Evolutionary conservation across 2,113 vertebrate genomes (phyloP).

Genomic region (Felis chaus): DNA sequence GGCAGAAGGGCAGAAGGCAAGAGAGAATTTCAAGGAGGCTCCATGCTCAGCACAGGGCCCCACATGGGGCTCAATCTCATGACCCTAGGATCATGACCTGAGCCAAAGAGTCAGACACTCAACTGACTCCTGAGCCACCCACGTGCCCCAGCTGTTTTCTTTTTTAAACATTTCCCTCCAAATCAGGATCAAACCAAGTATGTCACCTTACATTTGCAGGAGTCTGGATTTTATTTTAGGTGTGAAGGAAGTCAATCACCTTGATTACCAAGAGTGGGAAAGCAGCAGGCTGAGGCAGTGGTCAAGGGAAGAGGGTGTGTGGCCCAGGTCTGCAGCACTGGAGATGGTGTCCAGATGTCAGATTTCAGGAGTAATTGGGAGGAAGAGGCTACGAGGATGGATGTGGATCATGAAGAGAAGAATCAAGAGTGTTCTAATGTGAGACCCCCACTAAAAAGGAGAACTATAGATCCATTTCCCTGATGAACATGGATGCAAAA

Average conservation of each 20-base stretch:
- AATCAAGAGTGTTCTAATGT: background rate
- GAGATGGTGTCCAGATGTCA: background rate
- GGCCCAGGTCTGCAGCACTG: background rate
- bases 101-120: background rate
- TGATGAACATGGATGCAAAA: too few relatives aligned
- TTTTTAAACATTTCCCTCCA: background rate
- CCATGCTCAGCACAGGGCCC: background rate
- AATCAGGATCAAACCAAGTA: background rate
- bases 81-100: background rate
- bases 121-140: background rate
- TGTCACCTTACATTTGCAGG: background rate
- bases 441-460: too few relatives aligned
- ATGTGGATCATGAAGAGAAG: background rate
- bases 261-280: background rate
- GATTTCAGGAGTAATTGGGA: background rate
- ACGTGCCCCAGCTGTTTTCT: background rate
- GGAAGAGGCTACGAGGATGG: background rate
- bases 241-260: background rate
- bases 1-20: background rate
- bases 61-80: background rate
- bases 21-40: background rate
- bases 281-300: background rate
- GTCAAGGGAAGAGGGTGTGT: background rate
- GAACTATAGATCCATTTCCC: too few relatives aligned
- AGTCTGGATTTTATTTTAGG: conserved; percentile 29